Base-by-base conservation (phyloP, 1,140 invertebrate species). In the Goniozus legneri region DNA sequence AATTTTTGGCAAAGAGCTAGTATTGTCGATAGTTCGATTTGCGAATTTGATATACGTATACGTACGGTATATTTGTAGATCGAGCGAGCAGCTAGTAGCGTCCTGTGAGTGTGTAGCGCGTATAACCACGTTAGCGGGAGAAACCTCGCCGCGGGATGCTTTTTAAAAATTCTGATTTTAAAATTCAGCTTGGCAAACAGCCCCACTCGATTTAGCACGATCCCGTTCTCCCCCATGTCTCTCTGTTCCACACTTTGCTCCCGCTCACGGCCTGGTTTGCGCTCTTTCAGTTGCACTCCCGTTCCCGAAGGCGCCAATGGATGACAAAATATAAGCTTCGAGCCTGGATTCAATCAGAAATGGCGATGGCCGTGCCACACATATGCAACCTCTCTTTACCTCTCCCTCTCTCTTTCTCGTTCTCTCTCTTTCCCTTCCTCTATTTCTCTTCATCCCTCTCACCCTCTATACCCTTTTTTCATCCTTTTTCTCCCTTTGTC, bases 321-420 rank as follows among this genome's bases (percentile, higher is more conserved):
- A 64, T 59, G 60, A 66, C 60, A 63, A 65, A 67, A 66, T 60
- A 57, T 58, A 57, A 60, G 63, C 63, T 60, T 52, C 51, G 59
- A 63, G 60, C 62, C 60, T 58, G 59, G 61, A 67, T 67, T 67
- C 58, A 67, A 66, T 67, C 62, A 64, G 63, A 65, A 67, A 67
- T 65, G 61, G 63, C 63, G 54, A 64, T 61, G 59, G 52, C 59
- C 63, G 41, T 52, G 48, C 50, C 54, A 54, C 58, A 52, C 43
- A 60, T 59, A 60, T 49, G 48, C 46, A 50, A 54, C 33, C 40
- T 47, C 48, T 40, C 24, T 54, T 57, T 58, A 41, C 45, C 31
- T 22, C 27, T 34, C 24, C 22, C n/a, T 30, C 20, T 45, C 21
- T 34, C 15, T 8, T 13, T 30, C 35, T 20, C 20, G 16, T 20